These are phyloP conservation scores for Oligia fasciuncula DNA, from an alignment of 2,888 invertebrate species.

Conservation along the genomic window DNA sequence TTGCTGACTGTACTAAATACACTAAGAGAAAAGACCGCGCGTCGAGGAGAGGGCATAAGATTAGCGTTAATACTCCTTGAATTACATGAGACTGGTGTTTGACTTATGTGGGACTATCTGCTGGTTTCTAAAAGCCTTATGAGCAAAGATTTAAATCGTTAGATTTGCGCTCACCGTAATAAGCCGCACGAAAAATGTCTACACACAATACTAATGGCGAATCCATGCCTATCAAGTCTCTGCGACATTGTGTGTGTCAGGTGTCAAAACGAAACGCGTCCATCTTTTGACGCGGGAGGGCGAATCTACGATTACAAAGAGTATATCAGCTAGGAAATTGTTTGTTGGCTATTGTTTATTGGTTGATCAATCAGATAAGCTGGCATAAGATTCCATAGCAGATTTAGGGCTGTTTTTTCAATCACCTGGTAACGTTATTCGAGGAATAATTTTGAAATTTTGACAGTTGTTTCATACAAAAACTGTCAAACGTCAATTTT, in stretches of 20 bases:
- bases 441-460: no score
- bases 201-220: neutral
- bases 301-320: neutral
- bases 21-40: constrained; percentile 88
- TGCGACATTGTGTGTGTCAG: neutral
- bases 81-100: constrained; percentile 3
- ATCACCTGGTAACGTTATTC: no score
- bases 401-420: neutral
- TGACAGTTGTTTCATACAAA: no score
- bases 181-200: neutral
- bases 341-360: neutral
- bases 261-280: neutral
- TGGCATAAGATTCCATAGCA: neutral
- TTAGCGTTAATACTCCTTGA: constrained; percentile 91
- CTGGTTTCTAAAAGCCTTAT: neutral
- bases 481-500: no score
- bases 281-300: neutral
- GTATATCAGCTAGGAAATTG: neutral
- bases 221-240: neutral
- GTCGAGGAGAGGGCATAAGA: constrained; percentile 87
- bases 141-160: neutral
- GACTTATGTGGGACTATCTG: constrained; percentile 8
- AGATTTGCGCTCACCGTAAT: neutral
- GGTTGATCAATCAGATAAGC: neutral
- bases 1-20: constrained; percentile 90